Evolutionary conservation across 2,113 vertebrate genomes (phyloP), one percentile per base, ranked within the genome.

Genomic region (Alligator sinensis): DNA sequence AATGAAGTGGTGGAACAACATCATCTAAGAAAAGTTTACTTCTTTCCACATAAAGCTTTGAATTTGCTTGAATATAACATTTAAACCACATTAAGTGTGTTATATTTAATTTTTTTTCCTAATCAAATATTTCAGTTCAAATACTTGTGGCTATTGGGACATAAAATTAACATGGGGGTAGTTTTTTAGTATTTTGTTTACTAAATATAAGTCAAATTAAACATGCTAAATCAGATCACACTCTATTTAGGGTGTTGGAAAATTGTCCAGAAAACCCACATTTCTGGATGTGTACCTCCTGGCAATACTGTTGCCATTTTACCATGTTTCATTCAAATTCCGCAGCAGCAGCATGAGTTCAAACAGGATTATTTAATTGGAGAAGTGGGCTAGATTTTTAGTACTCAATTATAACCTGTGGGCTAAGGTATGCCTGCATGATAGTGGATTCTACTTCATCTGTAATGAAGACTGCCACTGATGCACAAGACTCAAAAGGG

Each of bases 391-490:
- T 86, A 87, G 84, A 77, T 3, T 15, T 57, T 80, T 66, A 59
- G 72, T 21, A 30, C 82, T 95, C 96, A 92, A 91, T 96, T 97
- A 83, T 54, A 94, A 58, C 91, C 82, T 47, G 0, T 1, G 9
- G 89, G 89, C 84, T 82, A 91, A 92, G 91, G 62, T 74, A 62
- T 92, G 95, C 90, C 66, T 90, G 86, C 30, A 62, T 74, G 92
- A 88, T 88, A 55, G 76, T 57, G 77, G 83, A 90, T 84, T 68
- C 88, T 11, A 30, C 13, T 74, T 72, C 30, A 38, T 24, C 21
- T 22, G 38, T 72, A 72, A 30, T 72, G 30, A 72, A 38, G 34
- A 72, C 34, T 34, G 21, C 34, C 30, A 14, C 6, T 72, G 24
- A 12, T 17, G 70, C 34, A 47, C 30, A 72, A 21, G 38, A 21